Base-by-base conservation (phyloP, 1,140 invertebrate species). In the Drosophila leontia region DNA sequence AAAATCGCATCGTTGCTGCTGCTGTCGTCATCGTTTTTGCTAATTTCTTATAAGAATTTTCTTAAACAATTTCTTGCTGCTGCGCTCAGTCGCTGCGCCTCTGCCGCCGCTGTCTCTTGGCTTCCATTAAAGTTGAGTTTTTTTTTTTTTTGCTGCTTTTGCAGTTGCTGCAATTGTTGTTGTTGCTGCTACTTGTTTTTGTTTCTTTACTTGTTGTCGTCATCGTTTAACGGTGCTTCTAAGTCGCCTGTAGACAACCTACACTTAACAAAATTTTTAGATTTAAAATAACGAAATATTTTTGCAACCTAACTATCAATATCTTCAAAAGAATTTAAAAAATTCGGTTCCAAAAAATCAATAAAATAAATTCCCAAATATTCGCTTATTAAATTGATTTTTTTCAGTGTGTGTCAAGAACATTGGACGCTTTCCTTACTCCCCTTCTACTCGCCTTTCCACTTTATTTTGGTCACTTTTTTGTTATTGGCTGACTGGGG, bases 41-140 rank as follows among this genome's bases (percentile, higher is more conserved):
- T 84, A 80, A 87, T 87, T 87, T 87, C 84, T 83, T 88, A 68
- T 88, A 80, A 68, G 84, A 87, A 88, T 88, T 87, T 87, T 87
- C 84, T 83, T 87, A 77, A 83, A 78, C 80, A 88, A 80, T 87
- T 87, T 88, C 71, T 75, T 80, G 77, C 56, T 84, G 81, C 75
- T 76, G 15, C 15, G 39, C 39, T 41, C 39, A 41, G 15, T n/a
- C 15, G 39, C 39, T 41, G 72, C 63, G 58, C 37, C 39, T 55
- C 17, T 23, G 58, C 19, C 29, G 44, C 23, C 48, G 69, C 37
- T n/a, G 41, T 80, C 77, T 88, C 77, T 82, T 59, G 69, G 48
- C 74, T 87, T 82, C 59, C 72, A 85, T 75, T 63, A 62, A 79
- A 75, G 77, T 47, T 62, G 37, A 17, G 60, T 60, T 70, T 29